These are phyloP conservation scores for Sialia sialis DNA, from an alignment of 2,113 vertebrate genomes.

Conservation along the genomic window DNA sequence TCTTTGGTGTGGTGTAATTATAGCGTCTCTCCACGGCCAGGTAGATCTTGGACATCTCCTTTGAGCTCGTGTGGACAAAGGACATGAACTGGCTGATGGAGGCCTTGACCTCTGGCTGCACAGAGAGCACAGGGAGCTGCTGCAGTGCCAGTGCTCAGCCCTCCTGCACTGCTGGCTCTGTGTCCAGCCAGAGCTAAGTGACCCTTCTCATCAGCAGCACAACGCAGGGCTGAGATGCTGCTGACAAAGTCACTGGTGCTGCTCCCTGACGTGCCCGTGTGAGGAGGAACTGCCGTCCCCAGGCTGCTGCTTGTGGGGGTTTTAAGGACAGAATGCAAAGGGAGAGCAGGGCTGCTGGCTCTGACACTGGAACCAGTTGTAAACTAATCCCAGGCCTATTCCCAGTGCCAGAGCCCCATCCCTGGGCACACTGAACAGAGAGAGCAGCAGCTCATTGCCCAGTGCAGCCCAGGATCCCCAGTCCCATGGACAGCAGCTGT, in stretches of 20 bases:
- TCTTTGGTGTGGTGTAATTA: constrained; percentile 79
- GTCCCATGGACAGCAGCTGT: not conserved
- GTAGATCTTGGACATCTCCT: constrained; percentile 76
- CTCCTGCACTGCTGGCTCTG: rapidly evolving
- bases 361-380: not conserved
- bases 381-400: not conserved
- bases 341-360: not conserved
- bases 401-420: not conserved
- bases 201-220: not conserved
- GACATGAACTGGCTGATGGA: constrained; percentile 80
- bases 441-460: not conserved
- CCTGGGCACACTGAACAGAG: rapidly evolving
- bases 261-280: not conserved
- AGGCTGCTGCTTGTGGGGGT: not conserved
- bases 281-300: not conserved
- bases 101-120: constrained; percentile 67
- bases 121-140: not conserved
- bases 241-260: rapidly evolving
- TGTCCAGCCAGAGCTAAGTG: not conserved
- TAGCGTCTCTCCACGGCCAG: constrained; percentile 72
- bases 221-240: rapidly evolving
- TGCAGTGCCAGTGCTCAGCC: not conserved
- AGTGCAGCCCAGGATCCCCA: not conserved
- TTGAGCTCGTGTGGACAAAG: constrained; percentile 70
- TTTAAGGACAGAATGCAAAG: not conserved